Evolutionary conservation across 2,113 vertebrate species (phyloP).

Genomic region (Chaetodon trifascialis): DNA sequence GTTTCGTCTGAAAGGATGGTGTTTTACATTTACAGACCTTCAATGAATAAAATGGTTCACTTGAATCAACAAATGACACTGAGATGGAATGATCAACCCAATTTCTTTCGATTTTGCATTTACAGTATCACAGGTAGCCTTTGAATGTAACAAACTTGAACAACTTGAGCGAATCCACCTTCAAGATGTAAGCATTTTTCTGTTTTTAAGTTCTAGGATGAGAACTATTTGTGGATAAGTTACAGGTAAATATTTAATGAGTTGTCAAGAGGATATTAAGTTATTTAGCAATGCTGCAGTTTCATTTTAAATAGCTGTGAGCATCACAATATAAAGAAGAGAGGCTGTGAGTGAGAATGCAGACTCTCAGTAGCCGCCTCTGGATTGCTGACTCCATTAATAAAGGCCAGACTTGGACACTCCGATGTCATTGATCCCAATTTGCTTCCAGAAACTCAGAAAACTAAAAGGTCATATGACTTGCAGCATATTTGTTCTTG

Average conservation of each 20-base stretch:
- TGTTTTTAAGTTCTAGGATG: conserved; percentile 31
- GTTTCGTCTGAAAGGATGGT: conserved; percentile 14
- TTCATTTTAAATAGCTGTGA: conserved; percentile 37
- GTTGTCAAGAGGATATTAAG: conserved; percentile 49
- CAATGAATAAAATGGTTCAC: conserved; percentile 39
- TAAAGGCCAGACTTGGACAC: conserved; percentile 24
- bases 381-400: conserved; percentile 31
- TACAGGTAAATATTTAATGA: conserved; percentile 66
- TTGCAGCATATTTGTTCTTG: conserved; percentile 8
- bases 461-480: conserved; percentile 42
- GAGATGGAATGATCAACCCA: background rate
- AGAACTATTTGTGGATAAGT: conserved; percentile 34
- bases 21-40: conserved; percentile 29
- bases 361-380: background rate
- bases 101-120: conserved; percentile 1
- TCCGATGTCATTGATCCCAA: conserved; percentile 47
- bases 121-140: conserved; percentile 7
- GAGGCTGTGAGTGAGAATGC: background rate
- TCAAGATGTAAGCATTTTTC: background rate
- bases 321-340: conserved; percentile 31
- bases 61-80: background rate
- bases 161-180: background rate
- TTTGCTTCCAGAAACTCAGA: conserved; percentile 36
- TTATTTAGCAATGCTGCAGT: conserved; percentile 22
- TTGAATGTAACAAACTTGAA: conserved; percentile 15